Conservation (phyloP, 2,113 vertebrate species). For the Carollia perspicillata region DNA sequence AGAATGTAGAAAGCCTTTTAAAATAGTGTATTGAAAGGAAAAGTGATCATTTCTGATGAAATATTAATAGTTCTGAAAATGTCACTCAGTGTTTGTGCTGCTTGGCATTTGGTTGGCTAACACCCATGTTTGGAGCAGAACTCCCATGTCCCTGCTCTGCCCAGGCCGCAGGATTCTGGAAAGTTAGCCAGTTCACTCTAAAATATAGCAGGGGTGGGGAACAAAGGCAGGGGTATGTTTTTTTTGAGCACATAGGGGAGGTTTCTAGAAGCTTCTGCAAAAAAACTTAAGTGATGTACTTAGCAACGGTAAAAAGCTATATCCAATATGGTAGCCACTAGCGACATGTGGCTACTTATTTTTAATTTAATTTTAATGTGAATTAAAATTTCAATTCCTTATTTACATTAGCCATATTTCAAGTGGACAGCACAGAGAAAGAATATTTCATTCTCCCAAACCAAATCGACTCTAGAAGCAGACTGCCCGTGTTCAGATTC, state of each 20-base stretch:
- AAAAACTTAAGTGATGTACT: background rate
- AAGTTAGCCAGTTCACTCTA: background rate
- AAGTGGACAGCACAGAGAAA: background rate
- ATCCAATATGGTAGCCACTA: background rate
- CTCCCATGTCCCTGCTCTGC: background rate
- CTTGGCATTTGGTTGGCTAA: slow-evolving; percentile 75
- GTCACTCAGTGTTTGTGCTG: slow-evolving; percentile 73
- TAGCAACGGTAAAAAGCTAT: background rate
- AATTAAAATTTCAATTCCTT: background rate
- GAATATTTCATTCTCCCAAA: background rate
- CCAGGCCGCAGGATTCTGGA: slow-evolving; percentile 7
- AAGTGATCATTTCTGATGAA: slow-evolving; percentile 77
- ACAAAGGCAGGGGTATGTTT: background rate
- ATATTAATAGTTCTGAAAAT: slow-evolving; percentile 78
- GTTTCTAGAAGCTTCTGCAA: background rate
- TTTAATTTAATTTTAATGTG: background rate
- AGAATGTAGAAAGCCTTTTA: slow-evolving; percentile 76
- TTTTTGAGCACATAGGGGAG: background rate
- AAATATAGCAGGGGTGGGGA: background rate
- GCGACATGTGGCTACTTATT: background rate
- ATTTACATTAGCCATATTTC: background rate
- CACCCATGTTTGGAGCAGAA: slow-evolving; percentile 52
- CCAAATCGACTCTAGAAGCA: background rate
- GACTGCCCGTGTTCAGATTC: background rate
- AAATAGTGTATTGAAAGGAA: slow-evolving; percentile 71